A percentile compares a stretch with the other conserved stretches of the same genome.
Evolutionary conservation across 1,140 invertebrate species (phyloP).

Genomic region (Penaeus indicus): DNA sequence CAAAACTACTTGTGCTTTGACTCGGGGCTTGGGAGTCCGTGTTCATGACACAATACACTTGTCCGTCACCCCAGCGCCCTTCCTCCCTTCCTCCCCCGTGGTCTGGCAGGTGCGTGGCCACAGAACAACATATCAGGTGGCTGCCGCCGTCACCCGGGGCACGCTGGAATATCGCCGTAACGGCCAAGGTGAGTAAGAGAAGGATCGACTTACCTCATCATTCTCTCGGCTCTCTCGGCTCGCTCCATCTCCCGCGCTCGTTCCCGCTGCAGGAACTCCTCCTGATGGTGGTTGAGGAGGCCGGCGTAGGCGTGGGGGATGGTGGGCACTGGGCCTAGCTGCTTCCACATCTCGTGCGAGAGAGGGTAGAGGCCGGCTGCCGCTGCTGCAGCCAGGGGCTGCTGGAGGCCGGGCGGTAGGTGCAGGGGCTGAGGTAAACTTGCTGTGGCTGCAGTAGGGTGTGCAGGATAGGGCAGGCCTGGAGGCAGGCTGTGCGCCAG

Average conservation of each 20-base stretch:
- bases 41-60: too few species aligned
- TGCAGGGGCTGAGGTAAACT: slow-evolving; percentile 54
- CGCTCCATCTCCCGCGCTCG: slow-evolving; percentile 48
- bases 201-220: slow-evolving; percentile 51
- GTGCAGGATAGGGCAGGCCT: slow-evolving; percentile 45
- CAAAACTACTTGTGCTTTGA: too few species aligned
- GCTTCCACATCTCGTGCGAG: slow-evolving; percentile 61
- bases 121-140: too few species aligned
- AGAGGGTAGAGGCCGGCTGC: slow-evolving; percentile 65
- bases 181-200: background rate
- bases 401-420: slow-evolving; percentile 59
- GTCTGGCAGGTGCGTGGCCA: too few species aligned
- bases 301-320: slow-evolving; percentile 51
- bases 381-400: slow-evolving; percentile 68
- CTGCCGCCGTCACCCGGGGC: too few species aligned
- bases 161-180: too few species aligned
- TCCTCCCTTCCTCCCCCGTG: too few species aligned
- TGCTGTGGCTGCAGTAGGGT: slow-evolving; percentile 44
- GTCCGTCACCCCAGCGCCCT: too few species aligned
- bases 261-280: slow-evolving; percentile 56
- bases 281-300: slow-evolving; percentile 54
- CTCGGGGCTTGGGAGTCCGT: too few species aligned
- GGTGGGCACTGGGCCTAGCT: slow-evolving; percentile 55
- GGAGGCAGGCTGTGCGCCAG: slow-evolving; percentile 52
- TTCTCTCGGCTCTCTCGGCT: slow-evolving; percentile 44